Evolutionary conservation across 1,140 invertebrate genomes (phyloP).

Genomic region (Musca vetustissima): DNA sequence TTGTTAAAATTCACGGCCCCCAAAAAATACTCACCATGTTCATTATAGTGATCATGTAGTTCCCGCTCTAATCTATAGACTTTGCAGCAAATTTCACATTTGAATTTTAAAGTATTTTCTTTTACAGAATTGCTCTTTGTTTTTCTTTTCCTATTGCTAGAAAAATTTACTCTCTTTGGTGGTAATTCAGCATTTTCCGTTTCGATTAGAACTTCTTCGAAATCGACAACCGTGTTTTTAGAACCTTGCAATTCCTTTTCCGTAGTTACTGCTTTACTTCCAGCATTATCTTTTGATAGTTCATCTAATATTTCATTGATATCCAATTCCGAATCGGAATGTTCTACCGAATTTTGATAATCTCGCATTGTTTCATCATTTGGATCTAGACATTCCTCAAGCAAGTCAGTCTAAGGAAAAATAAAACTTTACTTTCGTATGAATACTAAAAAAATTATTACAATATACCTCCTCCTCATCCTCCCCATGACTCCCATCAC

Average conservation of each 20-base stretch:
- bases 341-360: background rate
- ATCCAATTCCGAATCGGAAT: background rate
- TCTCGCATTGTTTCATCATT: background rate
- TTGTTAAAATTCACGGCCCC: background rate
- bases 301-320: too few species aligned
- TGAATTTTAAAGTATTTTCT: slow-evolving; percentile 9
- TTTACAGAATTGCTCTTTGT: too few species aligned
- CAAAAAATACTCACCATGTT: background rate
- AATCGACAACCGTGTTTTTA: too few species aligned
- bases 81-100: slow-evolving; percentile 17
- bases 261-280: too few species aligned
- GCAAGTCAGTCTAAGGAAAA: background rate
- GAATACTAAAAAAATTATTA: background rate
- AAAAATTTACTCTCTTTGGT: too few species aligned
- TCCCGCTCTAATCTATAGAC: slow-evolving; percentile 12
- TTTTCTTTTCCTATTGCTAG: too few species aligned
- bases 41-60: slow-evolving; percentile 13
- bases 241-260: too few species aligned
- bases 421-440: too few species aligned
- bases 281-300: too few species aligned
- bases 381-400: background rate
- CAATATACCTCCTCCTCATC: background rate
- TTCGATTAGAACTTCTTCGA: too few species aligned
- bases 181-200: too few species aligned
- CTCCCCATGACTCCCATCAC: background rate